These are phyloP conservation scores for Adelosebastes latens DNA, from an alignment of 2,797 vertebrate genomes.

Conservation along the genomic window DNA sequence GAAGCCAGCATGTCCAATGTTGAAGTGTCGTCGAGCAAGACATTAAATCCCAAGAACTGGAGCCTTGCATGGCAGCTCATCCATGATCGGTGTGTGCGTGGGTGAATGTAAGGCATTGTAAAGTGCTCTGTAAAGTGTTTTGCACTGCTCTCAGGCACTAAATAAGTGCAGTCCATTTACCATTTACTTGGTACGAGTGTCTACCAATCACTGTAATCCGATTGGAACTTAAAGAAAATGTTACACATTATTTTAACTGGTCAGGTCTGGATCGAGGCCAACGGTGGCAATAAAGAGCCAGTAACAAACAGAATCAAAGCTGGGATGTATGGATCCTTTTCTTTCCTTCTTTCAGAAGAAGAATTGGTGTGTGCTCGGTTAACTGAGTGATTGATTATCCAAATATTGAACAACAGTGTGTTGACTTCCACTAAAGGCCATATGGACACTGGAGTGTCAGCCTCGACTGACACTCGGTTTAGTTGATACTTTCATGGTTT, in stretches of 20 bases:
- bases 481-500: not conserved
- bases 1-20: not conserved
- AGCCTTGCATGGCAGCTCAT: not conserved
- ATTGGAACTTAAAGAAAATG: constrained; percentile 14
- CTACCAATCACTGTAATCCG: constrained; percentile 35
- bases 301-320: not conserved
- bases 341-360: not conserved
- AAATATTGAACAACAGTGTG: constrained; percentile 1
- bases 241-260: constrained; percentile 31
- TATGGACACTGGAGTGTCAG: not conserved
- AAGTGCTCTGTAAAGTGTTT: constrained; percentile 40
- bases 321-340: not conserved
- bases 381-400: constrained; percentile 4
- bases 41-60: not conserved
- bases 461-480: constrained; percentile 1
- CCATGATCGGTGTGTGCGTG: not conserved
- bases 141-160: constrained; percentile 37
- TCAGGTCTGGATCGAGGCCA: constrained; percentile 8
- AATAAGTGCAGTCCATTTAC: constrained; percentile 49
- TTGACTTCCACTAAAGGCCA: constrained; percentile 5
- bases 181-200: constrained; percentile 27
- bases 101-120: constrained; percentile 16
- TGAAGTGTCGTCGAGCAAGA: not conserved
- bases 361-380: not conserved
- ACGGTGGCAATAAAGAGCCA: constrained; percentile 13